A percentile compares a stretch with the other conserved stretches of the same genome.
Conservation (phyloP, 64 coral and sea anemone species). For the Acropora tenuis region DNA sequence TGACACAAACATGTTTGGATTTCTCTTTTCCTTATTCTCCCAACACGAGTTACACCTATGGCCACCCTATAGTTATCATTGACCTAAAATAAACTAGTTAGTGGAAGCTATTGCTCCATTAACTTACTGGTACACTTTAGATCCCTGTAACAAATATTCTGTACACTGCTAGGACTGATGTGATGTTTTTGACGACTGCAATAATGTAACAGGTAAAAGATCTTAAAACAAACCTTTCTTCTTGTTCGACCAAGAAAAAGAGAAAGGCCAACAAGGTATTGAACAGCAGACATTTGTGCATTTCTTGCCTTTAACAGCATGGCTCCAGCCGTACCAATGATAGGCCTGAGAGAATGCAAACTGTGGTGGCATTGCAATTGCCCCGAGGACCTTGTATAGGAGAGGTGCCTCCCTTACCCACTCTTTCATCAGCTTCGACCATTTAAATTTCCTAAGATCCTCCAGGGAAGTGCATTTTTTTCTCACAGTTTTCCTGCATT, state of each 20-base stretch:
- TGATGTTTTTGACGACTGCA: slow-evolving; percentile 4
- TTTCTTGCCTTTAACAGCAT: slow-evolving; percentile 16
- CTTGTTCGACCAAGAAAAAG: slow-evolving; percentile 21
- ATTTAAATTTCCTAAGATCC: slow-evolving; percentile 2
- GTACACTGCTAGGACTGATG: background rate
- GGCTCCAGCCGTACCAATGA: background rate
- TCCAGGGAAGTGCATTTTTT: slow-evolving; percentile 3
- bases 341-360: slow-evolving; percentile 7
- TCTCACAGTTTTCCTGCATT: slow-evolving; percentile 7
- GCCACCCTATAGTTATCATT: background rate
- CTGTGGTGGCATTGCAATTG: slow-evolving; percentile 6
- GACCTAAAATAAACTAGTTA: background rate
- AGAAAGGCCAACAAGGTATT: slow-evolving; percentile 18
- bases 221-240: slow-evolving; percentile 14
- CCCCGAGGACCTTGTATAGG: slow-evolving; percentile 17
- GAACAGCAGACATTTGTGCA: slow-evolving; percentile 6
- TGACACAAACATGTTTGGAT: background rate
- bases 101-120: background rate
- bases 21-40: background rate
- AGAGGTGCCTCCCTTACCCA: background rate
- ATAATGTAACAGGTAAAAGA: slow-evolving; percentile 7
- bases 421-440: slow-evolving; percentile 6
- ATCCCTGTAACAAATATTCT: background rate
- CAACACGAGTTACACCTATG: background rate
- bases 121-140: background rate